Conservation (phyloP, 2,888 invertebrate genomes). For the Hydriomena furcata region DNA sequence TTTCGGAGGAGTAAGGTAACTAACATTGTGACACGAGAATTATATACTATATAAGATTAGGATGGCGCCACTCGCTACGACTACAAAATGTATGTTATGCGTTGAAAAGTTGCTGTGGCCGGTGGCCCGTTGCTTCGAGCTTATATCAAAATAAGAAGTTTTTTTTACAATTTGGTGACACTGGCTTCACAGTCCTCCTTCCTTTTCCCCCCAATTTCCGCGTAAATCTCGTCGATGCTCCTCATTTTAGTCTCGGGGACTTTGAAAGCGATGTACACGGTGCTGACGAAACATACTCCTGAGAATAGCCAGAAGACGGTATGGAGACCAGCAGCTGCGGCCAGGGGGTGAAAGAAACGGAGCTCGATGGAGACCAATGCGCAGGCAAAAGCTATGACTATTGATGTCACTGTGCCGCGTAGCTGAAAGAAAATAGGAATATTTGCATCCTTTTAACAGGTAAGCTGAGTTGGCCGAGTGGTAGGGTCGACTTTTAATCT, state of each 20-base stretch:
- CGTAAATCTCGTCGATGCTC: conserved; percentile 70
- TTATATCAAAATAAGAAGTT: too few species aligned
- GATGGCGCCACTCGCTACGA: too few species aligned
- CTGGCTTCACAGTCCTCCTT: conserved; percentile 59
- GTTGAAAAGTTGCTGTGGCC: too few species aligned
- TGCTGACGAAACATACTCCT: conserved; percentile 66
- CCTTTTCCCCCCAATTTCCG: conserved; percentile 61
- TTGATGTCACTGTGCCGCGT: conserved; percentile 72
- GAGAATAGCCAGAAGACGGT: conserved; percentile 71
- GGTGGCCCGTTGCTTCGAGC: too few species aligned
- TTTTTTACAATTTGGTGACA: conserved; percentile 62
- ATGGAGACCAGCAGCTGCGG: conserved; percentile 58
- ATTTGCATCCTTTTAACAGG: too few species aligned
- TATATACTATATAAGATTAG: too few species aligned
- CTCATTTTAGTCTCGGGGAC: conserved; percentile 73
- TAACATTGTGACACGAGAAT: too few species aligned
- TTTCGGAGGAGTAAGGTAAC: too few species aligned
- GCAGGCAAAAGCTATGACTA: conserved; percentile 72
- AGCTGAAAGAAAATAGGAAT: conserved; percentile 49
- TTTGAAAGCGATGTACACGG: conserved; percentile 59
- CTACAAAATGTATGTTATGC: too few species aligned
- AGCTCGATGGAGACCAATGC: conserved; percentile 67
- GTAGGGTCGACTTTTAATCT: too few species aligned
- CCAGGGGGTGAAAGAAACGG: conserved; percentile 69
- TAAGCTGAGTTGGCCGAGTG: too few species aligned